Percentiles rank a stretch among this genome's conserved stretches.
phyloP scores from a whole-genome alignment of 2,113 vertebrate species.

The Condylura cristata region DNA sequence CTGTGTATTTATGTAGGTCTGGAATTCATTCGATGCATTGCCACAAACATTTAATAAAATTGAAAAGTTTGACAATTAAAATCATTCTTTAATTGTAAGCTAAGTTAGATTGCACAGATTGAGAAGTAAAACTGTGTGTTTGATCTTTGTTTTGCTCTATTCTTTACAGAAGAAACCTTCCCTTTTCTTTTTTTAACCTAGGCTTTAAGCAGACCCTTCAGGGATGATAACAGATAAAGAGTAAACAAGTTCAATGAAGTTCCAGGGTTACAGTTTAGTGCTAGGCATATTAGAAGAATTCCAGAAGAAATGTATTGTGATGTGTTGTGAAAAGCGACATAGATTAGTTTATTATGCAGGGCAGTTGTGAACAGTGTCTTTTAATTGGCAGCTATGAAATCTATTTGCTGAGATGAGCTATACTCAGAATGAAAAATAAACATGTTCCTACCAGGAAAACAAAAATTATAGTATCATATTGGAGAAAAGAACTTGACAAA shows the following conservation, averaged over 20 bases:
- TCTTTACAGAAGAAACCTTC: constrained; percentile 21
- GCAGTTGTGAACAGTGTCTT: constrained; percentile 44
- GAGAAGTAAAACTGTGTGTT: not conserved
- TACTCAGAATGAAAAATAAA: constrained; percentile 6
- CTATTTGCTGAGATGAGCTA: not conserved
- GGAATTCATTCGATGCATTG: constrained; percentile 69
- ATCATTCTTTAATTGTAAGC: constrained; percentile 67
- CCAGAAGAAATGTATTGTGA: constrained; percentile 30
- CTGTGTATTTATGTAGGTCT: constrained; percentile 71
- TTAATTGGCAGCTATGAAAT: constrained; percentile 48
- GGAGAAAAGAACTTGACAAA: not conserved
- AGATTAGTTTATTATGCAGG: constrained; percentile 19
- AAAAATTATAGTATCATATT: constrained; percentile 13
- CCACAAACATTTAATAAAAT: constrained; percentile 75
- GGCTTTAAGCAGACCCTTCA: constrained; percentile 18
- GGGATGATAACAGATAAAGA: constrained; percentile 35
- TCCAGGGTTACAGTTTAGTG: constrained; percentile 26
- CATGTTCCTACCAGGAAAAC: not conserved
- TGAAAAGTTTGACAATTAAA: constrained; percentile 72
- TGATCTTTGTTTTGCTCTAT: constrained; percentile 37
- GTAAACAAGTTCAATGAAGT: constrained; percentile 47
- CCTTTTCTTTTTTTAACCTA: constrained; percentile 35
- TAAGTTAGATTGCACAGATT: constrained; percentile 36
- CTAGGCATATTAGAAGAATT: constrained; percentile 52
- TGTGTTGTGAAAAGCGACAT: constrained; percentile 8